Evolutionary conservation across 2,797 vertebrate genomes (phyloP), one percentile per base, ranked within the genome.

Genomic region (Perdix hodgsoniae): DNA sequence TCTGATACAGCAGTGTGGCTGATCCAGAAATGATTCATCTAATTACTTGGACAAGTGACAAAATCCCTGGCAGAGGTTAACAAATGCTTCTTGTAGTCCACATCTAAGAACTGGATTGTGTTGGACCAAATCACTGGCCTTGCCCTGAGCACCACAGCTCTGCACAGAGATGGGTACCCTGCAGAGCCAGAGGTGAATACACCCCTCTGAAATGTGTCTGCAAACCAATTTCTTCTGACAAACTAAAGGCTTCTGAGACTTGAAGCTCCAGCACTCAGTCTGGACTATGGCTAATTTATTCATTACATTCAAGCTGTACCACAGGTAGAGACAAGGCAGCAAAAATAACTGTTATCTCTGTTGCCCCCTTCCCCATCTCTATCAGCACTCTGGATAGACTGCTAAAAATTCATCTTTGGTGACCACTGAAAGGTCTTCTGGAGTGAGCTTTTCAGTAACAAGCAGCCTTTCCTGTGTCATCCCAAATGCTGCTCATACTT

Each of bases 1-100:
- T 59, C 69, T 15, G 26, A 84, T 71, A 82, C 6, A 84, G 79
- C 44, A 78, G 67, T 76, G 57, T 67, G 84, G 67, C 80, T 90
- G 74, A 76, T 57, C 61, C 80, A 94, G 77, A 77, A 91, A 54
- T 73, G 80, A 94, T 77, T 90, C 47, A 95, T 90, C 87, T 71
- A 77, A 91, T 88, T 79, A 39, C 85, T 94, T 71, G 61, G 64
- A 93, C 85, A 78, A 69, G 60, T 31, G 26, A 91, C 57, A 78
- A 89, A 92, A 91, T 65, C 60, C 52, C 39, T 10, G 7, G 60
- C 91, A 79, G 80, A 77, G 76, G 90, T 50, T 65, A 88, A 90
- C 92, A 94, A 69, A 65, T 1, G 29, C 57, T 82, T 83, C 74
- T 90, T 95, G 85, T 82, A 73, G 67, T 71, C 49, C 67, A 54